Evolutionary conservation across 2,888 invertebrate species (phyloP), one percentile per base, ranked within the genome.

Genomic region (Steromphala cineraria): DNA sequence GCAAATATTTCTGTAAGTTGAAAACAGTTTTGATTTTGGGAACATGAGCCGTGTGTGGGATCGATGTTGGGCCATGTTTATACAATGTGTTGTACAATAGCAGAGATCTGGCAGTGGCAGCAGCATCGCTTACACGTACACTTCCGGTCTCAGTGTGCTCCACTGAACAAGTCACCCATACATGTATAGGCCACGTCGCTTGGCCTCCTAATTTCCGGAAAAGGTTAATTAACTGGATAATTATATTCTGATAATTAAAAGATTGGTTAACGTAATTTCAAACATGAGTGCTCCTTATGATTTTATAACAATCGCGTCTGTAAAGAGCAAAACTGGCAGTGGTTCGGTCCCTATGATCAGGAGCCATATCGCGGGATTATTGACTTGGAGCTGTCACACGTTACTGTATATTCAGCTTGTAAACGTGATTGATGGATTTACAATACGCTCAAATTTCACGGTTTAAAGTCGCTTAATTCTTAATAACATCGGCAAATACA

Each of bases 201-300:
- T 10, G 17, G 36, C 31, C 10, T 36, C 40, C 19, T 71, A 71
- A 71, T 71, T 71, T 71, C 71, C 71, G 71, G 31, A 71, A 71
- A 40, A 71, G 71, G 36, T 71, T 71, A 71, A 71, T 71, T 71
- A 71, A 31, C 71, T 71, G 71, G 28, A 31, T 40, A 40, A 71
- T 71, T 71, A 71, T 71, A 71, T 71, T 71, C 71, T 36, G 36
- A 36, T 71, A 71, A 71, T 71, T 71, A 71, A 71, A 71, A 71
- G 71, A 71, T 71, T 71, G 71, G 71, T 71, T 71, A 36, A 36
- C 71, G 36, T 40, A 71, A 71, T 71, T 71, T 71, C 71, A 71
- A 36, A 28, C 71, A 36, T 40, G 71, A 71, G 36, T 71, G 40
- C 28, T 24, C n/a, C 31, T 36, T 71, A 36, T 19, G 31, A 36